Conservation (phyloP, 1,140 invertebrate genomes). For the Apis florea region DNA sequence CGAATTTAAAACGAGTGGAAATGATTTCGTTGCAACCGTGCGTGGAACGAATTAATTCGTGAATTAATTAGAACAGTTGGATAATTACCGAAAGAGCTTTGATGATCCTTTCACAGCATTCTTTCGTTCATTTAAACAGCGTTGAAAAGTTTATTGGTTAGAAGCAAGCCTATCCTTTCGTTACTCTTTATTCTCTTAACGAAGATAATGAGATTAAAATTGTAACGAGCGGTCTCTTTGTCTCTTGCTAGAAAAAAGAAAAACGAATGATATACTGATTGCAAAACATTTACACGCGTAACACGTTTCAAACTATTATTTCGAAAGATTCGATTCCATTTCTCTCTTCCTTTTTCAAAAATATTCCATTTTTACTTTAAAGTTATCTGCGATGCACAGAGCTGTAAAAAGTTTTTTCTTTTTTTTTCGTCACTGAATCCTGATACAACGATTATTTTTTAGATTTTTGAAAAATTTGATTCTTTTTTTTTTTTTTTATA, state of each 20-base stretch:
- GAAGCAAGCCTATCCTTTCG: not conserved
- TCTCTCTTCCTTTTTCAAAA: no score
- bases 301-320: no score
- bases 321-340: no score
- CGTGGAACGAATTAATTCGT: conserved; percentile 2
- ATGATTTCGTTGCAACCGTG: not conserved
- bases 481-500: not conserved
- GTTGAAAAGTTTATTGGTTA: no score
- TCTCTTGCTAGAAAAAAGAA: not conserved
- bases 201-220: conserved; percentile 2
- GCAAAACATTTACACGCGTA: no score
- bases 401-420: not conserved
- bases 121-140: not conserved
- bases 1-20: not conserved
- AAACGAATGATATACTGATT: not conserved
- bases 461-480: not conserved
- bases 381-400: no score
- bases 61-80: conserved; percentile 21
- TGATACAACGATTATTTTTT: not conserved
- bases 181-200: not conserved
- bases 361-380: no score
- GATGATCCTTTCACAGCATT: conserved; percentile 3
- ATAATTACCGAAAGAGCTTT: conserved; percentile 5
- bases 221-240: not conserved
- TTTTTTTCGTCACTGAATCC: not conserved